A percentile compares a stretch with the other conserved stretches of the same genome.
phyloP scores from a whole-genome alignment of 2,113 vertebrate species.

The Actenoides lindsayi region DNA sequence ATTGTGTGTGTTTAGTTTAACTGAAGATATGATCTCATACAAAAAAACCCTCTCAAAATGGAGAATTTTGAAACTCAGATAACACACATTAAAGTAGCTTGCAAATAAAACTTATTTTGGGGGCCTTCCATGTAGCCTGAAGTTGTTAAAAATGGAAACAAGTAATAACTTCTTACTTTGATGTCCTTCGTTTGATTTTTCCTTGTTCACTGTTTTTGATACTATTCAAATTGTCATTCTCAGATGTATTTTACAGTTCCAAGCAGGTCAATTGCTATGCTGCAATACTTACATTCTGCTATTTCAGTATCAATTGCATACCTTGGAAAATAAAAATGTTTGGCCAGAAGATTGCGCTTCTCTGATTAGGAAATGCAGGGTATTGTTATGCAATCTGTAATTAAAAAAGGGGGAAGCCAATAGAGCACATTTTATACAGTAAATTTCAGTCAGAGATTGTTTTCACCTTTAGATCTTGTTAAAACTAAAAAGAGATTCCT shows the following conservation, averaged over 20 bases:
- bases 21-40: background rate
- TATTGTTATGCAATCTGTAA: background rate
- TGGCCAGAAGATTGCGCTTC: background rate
- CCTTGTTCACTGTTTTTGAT: background rate
- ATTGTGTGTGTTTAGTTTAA: background rate
- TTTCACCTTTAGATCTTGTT: background rate
- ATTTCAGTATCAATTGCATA: background rate
- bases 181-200: background rate
- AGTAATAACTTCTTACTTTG: background rate
- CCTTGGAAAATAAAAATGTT: background rate
- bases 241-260: background rate
- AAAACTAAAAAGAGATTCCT: background rate
- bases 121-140: background rate
- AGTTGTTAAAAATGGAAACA: slow-evolving; percentile 5
- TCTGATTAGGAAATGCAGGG: background rate
- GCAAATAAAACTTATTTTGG: background rate
- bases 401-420: background rate
- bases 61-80: background rate
- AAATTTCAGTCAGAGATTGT: background rate
- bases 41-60: background rate
- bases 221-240: background rate
- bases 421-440: background rate
- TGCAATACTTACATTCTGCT: background rate
- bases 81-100: background rate
- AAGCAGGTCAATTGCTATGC: background rate